Percentiles rank a stretch among this genome's conserved stretches.
phyloP scores from a whole-genome alignment of 1,140 invertebrate genomes.

The Limonius californicus region DNA sequence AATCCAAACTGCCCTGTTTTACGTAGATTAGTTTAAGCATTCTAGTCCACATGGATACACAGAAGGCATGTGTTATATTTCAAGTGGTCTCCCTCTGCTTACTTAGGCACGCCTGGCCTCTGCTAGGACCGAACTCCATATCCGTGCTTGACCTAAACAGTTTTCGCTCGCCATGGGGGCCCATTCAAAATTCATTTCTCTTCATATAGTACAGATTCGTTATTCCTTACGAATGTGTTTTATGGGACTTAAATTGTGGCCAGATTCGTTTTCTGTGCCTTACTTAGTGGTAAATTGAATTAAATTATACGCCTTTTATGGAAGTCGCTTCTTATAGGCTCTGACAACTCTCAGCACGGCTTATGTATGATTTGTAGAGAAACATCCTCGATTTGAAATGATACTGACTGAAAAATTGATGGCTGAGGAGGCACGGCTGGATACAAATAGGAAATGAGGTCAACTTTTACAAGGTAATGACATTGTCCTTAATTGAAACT shows the following conservation, averaged over 20 bases:
- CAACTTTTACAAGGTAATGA: too few species aligned
- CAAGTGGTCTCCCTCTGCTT: not conserved
- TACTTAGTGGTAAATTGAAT: not conserved
- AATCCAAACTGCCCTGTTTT: not conserved
- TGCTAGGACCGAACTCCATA: not conserved
- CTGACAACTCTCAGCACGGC: not conserved
- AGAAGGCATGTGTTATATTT: constrained; percentile 8
- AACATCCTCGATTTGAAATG: not conserved
- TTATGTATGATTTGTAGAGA: too few species aligned
- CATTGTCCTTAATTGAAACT: too few species aligned
- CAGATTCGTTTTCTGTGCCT: not conserved
- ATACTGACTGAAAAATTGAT: too few species aligned
- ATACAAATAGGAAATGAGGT: too few species aligned
- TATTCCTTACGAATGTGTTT: not conserved
- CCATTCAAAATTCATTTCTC: constrained; percentile 19
- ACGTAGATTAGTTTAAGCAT: not conserved
- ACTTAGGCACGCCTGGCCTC: not conserved
- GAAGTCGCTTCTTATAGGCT: not conserved
- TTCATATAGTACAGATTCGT: not conserved
- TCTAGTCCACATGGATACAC: not conserved
- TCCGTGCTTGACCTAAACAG: not conserved
- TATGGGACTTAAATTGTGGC: not conserved
- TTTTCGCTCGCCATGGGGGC: constrained; percentile 7
- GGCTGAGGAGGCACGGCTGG: too few species aligned
- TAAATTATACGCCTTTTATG: constrained; percentile 1